Base-by-base conservation (phyloP, 1,140 invertebrate species). In the Popillia japonica region DNA sequence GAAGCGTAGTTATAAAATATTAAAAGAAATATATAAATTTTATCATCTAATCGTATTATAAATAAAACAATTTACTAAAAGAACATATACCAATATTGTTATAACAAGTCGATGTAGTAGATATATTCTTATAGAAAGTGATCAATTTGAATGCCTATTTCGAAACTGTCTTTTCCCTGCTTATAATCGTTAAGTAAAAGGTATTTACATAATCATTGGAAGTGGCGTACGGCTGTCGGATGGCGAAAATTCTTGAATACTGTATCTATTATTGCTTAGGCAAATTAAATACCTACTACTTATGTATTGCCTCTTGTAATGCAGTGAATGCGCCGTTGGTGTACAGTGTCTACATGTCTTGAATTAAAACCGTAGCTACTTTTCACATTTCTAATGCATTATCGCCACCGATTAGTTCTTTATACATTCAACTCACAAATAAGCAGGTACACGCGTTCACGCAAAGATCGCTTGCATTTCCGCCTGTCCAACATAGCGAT, bases 401-500 rank as follows among this genome's bases (percentile, higher is more conserved):
- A 68, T 34, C 61, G 22, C 61, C 9, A 34, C 17, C 17, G 61
- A 34, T 68, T 68, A 68, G 11, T 68, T 68, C 61, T 27, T 68
- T 68, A 68, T 7, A 27, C 20, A 68, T 68, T 23, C 61, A 68
- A 23, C 61, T 68, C 61, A 68, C 61, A 68, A 68, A 9, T 27
- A 68, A 22, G 22, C 41, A 74, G 40, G 14, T 74, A 74, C 61
- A 68, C 61, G 61, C 61, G 27, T 34, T 68, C 61, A 22, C 61
- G 61, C 61, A 68, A 23, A 68, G 72, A 74, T n/a, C 72, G 17
- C 34, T 41, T 74, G 72, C 72, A 74, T 74, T 79, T 79, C 79
- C 76, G 55, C 55, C 78, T 68, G 72, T 79, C 76, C 75, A 44
- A 68, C 61, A 77, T 77, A 42, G 61, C 61, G 61, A 41, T 64